Percentiles rank a stretch among this genome's conserved stretches.
phyloP scores from a whole-genome alignment of 2,888 invertebrate genomes.

The Hetaerina titia region DNA sequence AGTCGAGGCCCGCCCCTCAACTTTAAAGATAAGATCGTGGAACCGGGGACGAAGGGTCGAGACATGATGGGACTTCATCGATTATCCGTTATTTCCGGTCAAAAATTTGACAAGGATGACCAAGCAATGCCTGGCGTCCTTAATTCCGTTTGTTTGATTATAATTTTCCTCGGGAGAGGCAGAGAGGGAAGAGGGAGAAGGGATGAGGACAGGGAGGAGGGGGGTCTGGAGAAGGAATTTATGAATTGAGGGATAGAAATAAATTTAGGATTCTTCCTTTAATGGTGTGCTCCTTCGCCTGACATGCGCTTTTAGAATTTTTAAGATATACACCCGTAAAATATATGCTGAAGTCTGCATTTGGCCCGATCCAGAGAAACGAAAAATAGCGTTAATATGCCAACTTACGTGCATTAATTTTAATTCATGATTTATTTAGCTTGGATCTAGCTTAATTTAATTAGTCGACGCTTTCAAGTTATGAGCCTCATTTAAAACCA shows the following conservation, averaged over 20 bases:
- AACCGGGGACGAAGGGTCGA: background rate
- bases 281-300: background rate
- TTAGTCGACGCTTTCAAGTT: background rate
- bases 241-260: background rate
- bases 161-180: background rate
- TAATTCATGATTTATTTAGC: background rate
- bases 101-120: conserved; percentile 27
- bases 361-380: background rate
- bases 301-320: no score
- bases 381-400: background rate
- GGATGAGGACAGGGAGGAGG: no score
- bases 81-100: conserved; percentile 24
- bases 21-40: conserved; percentile 12
- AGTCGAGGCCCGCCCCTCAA: background rate
- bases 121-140: background rate
- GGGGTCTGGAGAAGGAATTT: background rate
- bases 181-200: background rate
- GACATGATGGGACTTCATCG: conserved; percentile 27
- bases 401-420: background rate
- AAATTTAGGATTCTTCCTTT: background rate
- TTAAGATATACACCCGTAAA: background rate
- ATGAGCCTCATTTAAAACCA: background rate
- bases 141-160: background rate
- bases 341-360: background rate
- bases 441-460: background rate